Base-by-base conservation (phyloP, 2,888 invertebrate species). In the Crocallis elinguaria region DNA sequence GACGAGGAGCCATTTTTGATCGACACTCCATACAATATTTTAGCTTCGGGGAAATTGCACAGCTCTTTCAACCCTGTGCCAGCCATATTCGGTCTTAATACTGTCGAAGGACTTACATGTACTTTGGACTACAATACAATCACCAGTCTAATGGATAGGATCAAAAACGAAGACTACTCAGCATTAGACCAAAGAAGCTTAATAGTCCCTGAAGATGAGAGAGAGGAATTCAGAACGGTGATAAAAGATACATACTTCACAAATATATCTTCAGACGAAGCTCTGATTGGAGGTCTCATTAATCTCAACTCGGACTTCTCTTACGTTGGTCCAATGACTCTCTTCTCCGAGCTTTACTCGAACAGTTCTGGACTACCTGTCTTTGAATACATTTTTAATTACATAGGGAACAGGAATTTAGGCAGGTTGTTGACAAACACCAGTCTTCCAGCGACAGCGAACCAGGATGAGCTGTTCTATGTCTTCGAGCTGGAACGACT, bases 31-130 rank as follows among this genome's bases (percentile, higher is more conserved):
- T 94, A 66, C 61, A 92, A 85, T 32, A 78, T 92, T 6, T 50
- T 93, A 8, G 67, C 68, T 1, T 72, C 82, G 13, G 64, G 64
- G 2, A 55, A 37, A 23, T 63, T 69, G 0, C 73, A 77, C 1
- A 67, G 68, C 1, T 48, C 57, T 1, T 83, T 85, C 23, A 74
- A 88, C 13, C 79, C 87, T 0, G 89, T 92, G 4, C 93, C 94
- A 0, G 71, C 87, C 0, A 84, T 93, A 2, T 81, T 92, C 59
- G 93, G 94, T 0, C 73, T 93, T 0, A 93, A 90, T 42, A 92
- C 92, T 0, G 92, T 89, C 0, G 94, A 94, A 74, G 93, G 93
- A 0, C 59, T 93, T 0, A 82, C 88, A 0, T 82, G 84, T 37
- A 90, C 86, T 51, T 67, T 88, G 14, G 87, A 89, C 44, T 86